phyloP scores from a whole-genome alignment of 2,888 invertebrate species.

The Drosophila yooni region DNA sequence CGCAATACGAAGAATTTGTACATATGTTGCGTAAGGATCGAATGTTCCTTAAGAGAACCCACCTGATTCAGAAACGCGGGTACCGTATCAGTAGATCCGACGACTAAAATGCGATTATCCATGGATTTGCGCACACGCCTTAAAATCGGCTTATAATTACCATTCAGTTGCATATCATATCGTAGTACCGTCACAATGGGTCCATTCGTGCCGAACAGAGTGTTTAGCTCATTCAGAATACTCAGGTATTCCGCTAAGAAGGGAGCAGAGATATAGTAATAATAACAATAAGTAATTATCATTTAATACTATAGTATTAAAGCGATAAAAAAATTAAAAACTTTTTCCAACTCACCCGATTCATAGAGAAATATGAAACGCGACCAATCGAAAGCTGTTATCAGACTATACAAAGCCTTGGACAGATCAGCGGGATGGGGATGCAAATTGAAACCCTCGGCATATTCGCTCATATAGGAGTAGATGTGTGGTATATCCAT shows the following conservation, averaged over 20 bases:
- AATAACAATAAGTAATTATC: no score
- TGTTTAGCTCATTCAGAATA: constrained; percentile 90
- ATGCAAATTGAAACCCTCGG: constrained; percentile 89
- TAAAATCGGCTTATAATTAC: constrained; percentile 88
- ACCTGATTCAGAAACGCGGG: constrained; percentile 86
- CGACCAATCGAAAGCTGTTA: constrained; percentile 91
- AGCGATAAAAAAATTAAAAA: not conserved
- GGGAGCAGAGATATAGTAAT: not conserved
- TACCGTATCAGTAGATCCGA: constrained; percentile 88
- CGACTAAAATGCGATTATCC: constrained; percentile 90
- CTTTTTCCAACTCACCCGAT: constrained; percentile 69
- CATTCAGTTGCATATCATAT: constrained; percentile 88
- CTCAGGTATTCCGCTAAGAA: constrained; percentile 87
- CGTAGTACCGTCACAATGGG: constrained; percentile 87
- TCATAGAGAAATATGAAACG: constrained; percentile 91
- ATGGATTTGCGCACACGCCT: constrained; percentile 89
- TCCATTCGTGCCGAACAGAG: constrained; percentile 87
- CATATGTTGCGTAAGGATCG: not conserved
- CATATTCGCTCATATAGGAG: constrained; percentile 89
- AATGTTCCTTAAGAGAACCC: not conserved
- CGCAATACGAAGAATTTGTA: not conserved
- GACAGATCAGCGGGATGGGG: constrained; percentile 89
- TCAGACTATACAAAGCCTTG: constrained; percentile 89
- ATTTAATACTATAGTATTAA: not conserved
- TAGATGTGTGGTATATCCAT: constrained; percentile 95